A percentile compares a stretch with the other conserved stretches of the same genome.
These are phyloP conservation scores for Nautilus pompilius DNA, from an alignment of 1,140 invertebrate species.

Conservation along the genomic window DNA sequence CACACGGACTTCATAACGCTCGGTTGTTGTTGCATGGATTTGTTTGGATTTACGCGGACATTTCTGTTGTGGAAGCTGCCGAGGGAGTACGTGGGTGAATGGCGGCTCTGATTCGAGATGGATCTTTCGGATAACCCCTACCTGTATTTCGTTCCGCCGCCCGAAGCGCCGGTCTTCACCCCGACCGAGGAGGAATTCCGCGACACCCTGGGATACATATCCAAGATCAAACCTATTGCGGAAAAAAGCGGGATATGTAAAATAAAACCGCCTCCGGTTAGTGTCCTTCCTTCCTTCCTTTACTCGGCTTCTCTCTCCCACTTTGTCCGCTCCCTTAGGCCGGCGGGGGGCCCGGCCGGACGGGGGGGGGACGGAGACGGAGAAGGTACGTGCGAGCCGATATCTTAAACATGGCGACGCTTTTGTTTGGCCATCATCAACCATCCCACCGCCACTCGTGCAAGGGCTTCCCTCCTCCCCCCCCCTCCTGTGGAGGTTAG, in stretches of 20 bases:
- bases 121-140: slow-evolving; percentile 30
- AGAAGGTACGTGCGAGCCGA: no score
- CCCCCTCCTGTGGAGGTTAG: background rate
- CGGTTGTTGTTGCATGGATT: background rate
- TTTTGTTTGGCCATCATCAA: slow-evolving; percentile 29
- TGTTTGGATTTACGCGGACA: background rate
- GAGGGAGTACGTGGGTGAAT: background rate
- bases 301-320: background rate
- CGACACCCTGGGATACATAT: slow-evolving; percentile 88
- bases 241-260: slow-evolving; percentile 85
- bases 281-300: slow-evolving; percentile 12
- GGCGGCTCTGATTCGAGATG: background rate
- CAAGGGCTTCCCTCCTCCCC: background rate
- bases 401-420: slow-evolving; percentile 52
- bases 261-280: slow-evolving; percentile 77
- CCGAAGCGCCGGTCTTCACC: slow-evolving; percentile 81
- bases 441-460: background rate
- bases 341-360: background rate
- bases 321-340: background rate
- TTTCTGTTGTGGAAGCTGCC: background rate
- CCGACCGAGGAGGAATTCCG: slow-evolving; percentile 85
- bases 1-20: no score
- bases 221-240: slow-evolving; percentile 77
- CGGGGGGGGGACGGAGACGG: no score
- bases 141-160: slow-evolving; percentile 52